Evolutionary conservation across 2,888 invertebrate genomes (phyloP).

Genomic region (Agrochola lota): DNA sequence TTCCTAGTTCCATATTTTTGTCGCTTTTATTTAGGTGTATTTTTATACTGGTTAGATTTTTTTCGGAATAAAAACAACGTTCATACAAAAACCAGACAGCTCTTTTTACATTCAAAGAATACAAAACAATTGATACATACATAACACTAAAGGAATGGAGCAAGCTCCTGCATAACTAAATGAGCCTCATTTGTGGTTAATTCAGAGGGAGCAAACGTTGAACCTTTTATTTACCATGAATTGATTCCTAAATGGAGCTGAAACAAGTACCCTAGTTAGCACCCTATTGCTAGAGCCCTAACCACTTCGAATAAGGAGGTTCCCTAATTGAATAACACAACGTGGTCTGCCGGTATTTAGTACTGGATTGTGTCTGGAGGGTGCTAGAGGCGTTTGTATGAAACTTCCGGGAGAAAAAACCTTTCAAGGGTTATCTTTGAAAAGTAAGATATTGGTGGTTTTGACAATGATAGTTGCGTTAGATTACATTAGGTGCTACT

Average conservation of each 20-base stretch:
- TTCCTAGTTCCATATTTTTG: no score
- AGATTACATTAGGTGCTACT: background rate
- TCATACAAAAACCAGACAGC: no score
- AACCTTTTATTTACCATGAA: constrained; percentile 51
- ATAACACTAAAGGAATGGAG: background rate
- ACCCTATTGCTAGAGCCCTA: constrained; percentile 54
- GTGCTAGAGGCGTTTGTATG: background rate
- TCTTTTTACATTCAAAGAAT: background rate
- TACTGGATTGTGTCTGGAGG: constrained; percentile 29
- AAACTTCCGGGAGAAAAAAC: background rate
- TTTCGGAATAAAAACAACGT: no score
- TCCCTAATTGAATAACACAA: constrained; percentile 55
- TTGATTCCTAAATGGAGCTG: constrained; percentile 60
- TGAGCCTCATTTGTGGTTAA: constrained; percentile 35
- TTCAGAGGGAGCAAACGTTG: constrained; percentile 22
- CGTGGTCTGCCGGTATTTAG: constrained; percentile 37
- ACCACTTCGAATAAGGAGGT: constrained; percentile 51
- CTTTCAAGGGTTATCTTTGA: background rate
- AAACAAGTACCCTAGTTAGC: constrained; percentile 58
- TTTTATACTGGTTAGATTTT: no score
- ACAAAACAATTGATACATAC: background rate
- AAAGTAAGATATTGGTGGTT: background rate
- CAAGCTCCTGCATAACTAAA: constrained; percentile 16
- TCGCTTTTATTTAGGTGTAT: no score
- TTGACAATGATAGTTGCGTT: background rate